Evolutionary conservation across 2,113 vertebrate species (phyloP), one percentile per base, ranked within the genome.

Genomic region (human): DNA sequence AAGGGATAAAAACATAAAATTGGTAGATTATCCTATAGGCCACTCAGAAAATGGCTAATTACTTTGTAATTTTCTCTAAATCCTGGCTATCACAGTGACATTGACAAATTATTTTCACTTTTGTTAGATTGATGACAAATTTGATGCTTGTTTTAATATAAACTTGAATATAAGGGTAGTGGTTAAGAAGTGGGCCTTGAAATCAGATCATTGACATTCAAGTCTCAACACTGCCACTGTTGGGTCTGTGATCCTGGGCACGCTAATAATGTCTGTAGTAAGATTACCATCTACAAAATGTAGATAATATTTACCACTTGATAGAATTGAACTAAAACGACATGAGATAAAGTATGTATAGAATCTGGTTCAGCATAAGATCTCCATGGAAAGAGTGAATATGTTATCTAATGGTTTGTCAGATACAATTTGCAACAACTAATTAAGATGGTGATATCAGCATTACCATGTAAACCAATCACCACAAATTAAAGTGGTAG

Each of bases 371-470:
- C 35, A 86, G 40, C 52, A 10, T 68, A 68, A 72, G 66, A 66
- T 38, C 50, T 89, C 72, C 57, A 6, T 61, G 78, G 72, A 75
- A 82, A 82, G 55, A 93, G 13, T 40, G 22, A 64, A 48, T 89
- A 48, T 78, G 66, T 66, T 90, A 85, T 52, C 87, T 90, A 89
- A 76, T 66, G 48, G 22, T 92, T 89, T 89, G 80, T 87, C 93
- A 92, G 40, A 87, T 82, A 94, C 13, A 96, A 35, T 96, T 94
- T 78, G 68, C 48, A 61, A 22, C 35, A 94, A 57, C 72, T 93
- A 92, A 96, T 97, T 93, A 86, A 79, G 57, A 96, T 68, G 83
- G 18, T 93, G 40, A 57, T 91, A 88, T 90, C 72, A 87, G 35
- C 23, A 66, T 73, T 83, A 25, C 55, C 59, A 92, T 95, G 22